A percentile compares a stretch with the other conserved stretches of the same genome.
These are phyloP conservation scores for Listronotus bonariensis DNA, from an alignment of 1,140 invertebrate species.

Conservation along the genomic window DNA sequence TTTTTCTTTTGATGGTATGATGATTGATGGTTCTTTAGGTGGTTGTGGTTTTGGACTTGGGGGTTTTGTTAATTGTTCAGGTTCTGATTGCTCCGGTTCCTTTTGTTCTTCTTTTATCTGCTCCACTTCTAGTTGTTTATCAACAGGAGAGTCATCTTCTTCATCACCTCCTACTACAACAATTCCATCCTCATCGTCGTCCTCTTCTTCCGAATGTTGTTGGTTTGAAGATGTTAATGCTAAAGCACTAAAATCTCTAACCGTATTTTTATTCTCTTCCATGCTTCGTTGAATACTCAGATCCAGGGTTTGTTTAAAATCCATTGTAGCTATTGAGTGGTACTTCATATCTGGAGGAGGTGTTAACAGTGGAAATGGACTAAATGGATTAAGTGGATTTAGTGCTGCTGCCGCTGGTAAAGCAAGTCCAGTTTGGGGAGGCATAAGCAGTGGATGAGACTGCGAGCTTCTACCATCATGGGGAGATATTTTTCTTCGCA, in stretches of 20 bases:
- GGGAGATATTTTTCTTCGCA: slow-evolving; percentile 88
- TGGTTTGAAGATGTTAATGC: slow-evolving; percentile 51
- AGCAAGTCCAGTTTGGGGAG: slow-evolving; percentile 68
- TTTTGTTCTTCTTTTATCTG: slow-evolving; percentile 25
- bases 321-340: slow-evolving; percentile 64
- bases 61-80: background rate
- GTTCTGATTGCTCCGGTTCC: slow-evolving; percentile 43
- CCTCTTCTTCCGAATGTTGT: slow-evolving; percentile 56
- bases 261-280: slow-evolving; percentile 62
- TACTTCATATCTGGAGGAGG: slow-evolving; percentile 73
- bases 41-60: slow-evolving; percentile 1
- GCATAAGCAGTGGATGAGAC: slow-evolving; percentile 77
- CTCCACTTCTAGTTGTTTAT: slow-evolving; percentile 1
- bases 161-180: slow-evolving; percentile 66
- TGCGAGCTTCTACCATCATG: slow-evolving; percentile 89
- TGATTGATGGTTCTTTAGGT: background rate
- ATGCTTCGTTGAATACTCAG: slow-evolving; percentile 59
- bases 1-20: background rate
- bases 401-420: slow-evolving; percentile 64
- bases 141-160: slow-evolving; percentile 62
- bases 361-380: slow-evolving; percentile 75
- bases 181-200: slow-evolving; percentile 65
- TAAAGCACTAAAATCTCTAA: slow-evolving; percentile 55
- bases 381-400: slow-evolving; percentile 72
- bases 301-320: slow-evolving; percentile 68